Base-by-base conservation (phyloP, 2,113 vertebrate species). In the Lampris megalopsis region DNA sequence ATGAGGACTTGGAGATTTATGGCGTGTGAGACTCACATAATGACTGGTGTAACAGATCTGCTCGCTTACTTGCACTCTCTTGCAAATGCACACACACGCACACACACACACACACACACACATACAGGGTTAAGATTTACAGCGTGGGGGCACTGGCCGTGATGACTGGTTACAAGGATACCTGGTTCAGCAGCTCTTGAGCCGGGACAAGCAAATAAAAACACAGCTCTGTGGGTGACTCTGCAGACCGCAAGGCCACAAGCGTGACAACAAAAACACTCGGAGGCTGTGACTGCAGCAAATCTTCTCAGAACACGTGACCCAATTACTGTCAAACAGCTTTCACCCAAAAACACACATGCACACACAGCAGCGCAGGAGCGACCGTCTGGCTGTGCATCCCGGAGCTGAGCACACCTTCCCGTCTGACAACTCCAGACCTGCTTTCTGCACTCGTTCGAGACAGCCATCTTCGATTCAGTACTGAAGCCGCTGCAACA, bases 101-200 rank as follows among this genome's bases (percentile, higher is more conserved):
- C 49, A 67, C 6, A 63, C 60, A 64, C 41, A 77, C 40, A 57
- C 45, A 71, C 59, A 69, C 58, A 40, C 4, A 7, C 9, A 60
- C 45, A 41, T 41, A 58, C 58, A 66, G 7, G 65, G 59, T 53
- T 69, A 43, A 75, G 76, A 58, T 78, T 81, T 72, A 77, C 70
- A 80, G 65, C 49, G 81, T 88, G 73, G 75, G 83, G 71, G 73
- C 78, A 77, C 81, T 86, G 68, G 64, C 73, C 63, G 82, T 66
- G 36, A 35, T 58, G 66, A 58, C 36, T 58, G 24, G 79, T 72
- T 77, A 77, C 71, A 77, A 74, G 60, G 68, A 82, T 64, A 73
- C 75, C 70, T 80, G 71, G 62, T 79, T 83, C 76, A 82, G 85
- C 73, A 68, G 76, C 78, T 80, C 24, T 82, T 79, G 56, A 79